Conservation (phyloP, 2,888 invertebrate genomes). For the Harpalus rubripes region DNA sequence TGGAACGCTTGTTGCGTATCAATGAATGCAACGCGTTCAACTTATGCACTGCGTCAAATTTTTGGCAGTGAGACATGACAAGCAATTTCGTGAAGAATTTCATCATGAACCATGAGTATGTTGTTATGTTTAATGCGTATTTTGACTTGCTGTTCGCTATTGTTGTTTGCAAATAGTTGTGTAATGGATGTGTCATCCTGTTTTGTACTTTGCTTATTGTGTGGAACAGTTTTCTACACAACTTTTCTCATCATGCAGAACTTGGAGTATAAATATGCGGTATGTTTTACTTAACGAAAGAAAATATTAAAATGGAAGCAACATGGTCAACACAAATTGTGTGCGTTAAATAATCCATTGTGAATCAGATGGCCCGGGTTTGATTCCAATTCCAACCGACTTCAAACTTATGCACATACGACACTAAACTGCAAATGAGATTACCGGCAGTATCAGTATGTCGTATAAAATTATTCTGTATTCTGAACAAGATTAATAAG, state of each 20-base stretch:
- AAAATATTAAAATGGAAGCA: no score
- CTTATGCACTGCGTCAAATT: slow-evolving; percentile 9
- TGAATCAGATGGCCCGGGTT: no score
- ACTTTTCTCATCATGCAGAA: slow-evolving; percentile 2
- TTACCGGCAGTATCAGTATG: no score
- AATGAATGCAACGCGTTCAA: slow-evolving; percentile 5
- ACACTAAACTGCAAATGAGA: no score
- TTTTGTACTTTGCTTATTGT: slow-evolving; percentile 3
- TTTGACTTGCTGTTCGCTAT: background rate
- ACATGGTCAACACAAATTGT: no score
- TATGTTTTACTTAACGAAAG: no score
- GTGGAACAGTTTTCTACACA: background rate
- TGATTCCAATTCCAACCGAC: no score
- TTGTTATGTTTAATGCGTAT: background rate
- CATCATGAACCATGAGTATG: slow-evolving; percentile 9
- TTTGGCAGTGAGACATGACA: slow-evolving; percentile 23
- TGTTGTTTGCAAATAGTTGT: slow-evolving; percentile 11
- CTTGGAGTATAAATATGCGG: background rate
- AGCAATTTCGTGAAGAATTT: slow-evolving; percentile 21
- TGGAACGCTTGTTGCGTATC: background rate
- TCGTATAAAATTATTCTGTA: no score
- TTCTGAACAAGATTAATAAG: no score
- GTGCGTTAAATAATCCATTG: no score
- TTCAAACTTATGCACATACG: no score
- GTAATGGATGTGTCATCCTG: slow-evolving; percentile 28